These are phyloP conservation scores for Nerophis ophidion DNA, from an alignment of 2,113 vertebrate genomes.

Conservation along the genomic window DNA sequence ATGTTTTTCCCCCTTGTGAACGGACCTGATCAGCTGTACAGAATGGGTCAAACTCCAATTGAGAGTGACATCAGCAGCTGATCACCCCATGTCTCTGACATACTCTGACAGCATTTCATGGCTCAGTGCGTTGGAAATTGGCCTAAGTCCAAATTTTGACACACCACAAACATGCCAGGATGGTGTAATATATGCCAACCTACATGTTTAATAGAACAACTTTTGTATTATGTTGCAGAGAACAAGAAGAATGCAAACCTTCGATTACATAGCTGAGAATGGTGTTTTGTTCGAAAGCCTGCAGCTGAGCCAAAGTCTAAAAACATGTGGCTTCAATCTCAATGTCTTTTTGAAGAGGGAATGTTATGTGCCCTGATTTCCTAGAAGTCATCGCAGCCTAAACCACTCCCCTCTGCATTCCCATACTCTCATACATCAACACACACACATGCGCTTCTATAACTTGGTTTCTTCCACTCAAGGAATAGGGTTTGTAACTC, in stretches of 20 bases:
- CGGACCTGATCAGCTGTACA: conserved; percentile 24
- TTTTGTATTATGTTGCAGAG: background rate
- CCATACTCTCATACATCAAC: background rate
- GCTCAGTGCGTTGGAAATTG: conserved; percentile 1
- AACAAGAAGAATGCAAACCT: background rate
- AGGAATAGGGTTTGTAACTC: background rate
- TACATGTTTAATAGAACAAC: background rate
- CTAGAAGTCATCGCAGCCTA: conserved; percentile 47
- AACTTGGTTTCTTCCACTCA: background rate
- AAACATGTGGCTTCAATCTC: conserved; percentile 37
- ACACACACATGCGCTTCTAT: background rate
- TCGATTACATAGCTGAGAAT: background rate
- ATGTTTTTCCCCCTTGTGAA: conserved; percentile 53
- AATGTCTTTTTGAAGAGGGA: conserved; percentile 15
- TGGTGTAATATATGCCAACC: background rate
- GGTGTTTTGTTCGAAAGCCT: background rate
- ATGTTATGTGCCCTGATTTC: conserved; percentile 56
- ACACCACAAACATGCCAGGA: background rate
- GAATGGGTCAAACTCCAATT: conserved; percentile 46
- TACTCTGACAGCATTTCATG: conserved; percentile 24
- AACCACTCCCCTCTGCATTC: conserved; percentile 10
- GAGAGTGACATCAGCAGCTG: background rate
- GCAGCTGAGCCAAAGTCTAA: background rate
- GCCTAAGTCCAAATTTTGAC: background rate
- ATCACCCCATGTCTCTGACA: conserved; percentile 18